Conservation (phyloP, 1,140 invertebrate species). For the Drosophila ogumai region DNA sequence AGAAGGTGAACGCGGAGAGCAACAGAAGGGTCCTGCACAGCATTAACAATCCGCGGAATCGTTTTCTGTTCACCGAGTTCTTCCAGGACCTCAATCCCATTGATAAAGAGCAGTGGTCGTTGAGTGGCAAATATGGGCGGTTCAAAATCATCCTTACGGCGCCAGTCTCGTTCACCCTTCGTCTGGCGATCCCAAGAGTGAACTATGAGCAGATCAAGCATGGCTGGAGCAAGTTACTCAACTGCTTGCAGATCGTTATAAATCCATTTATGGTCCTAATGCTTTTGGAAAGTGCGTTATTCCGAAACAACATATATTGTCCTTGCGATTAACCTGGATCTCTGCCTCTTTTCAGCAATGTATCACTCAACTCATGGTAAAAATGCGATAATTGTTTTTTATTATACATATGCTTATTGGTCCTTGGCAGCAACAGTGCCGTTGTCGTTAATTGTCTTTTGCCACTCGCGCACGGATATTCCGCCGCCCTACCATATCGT, state of each 20-base stretch:
- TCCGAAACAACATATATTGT: neutral
- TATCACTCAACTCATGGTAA: neutral
- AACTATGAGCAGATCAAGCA: constrained; percentile 54
- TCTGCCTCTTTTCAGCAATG: neutral
- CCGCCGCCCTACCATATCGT: constrained; percentile 58
- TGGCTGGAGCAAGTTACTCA: constrained; percentile 67
- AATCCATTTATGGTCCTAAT: constrained; percentile 34
- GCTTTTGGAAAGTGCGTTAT: constrained; percentile 32
- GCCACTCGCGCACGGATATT: constrained; percentile 50
- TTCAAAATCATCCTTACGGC: neutral
- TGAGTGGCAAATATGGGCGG: neutral
- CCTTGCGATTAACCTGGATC: neutral
- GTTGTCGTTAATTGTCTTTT: constrained; percentile 28
- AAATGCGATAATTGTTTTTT: neutral
- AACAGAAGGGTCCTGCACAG: constrained; percentile 27
- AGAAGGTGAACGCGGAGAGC: constrained; percentile 3
- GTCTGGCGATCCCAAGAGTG: constrained; percentile 43
- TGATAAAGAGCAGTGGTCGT: constrained; percentile 25
- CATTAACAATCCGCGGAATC: constrained; percentile 36
- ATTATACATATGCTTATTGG: constrained; percentile 17
- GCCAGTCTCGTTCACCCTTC: constrained; percentile 30
- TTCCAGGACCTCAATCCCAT: constrained; percentile 39
- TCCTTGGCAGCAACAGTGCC: constrained; percentile 43
- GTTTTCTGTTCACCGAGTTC: constrained; percentile 32
- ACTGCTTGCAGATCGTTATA: constrained; percentile 58